These are phyloP conservation scores for Megaleporinus macrocephalus DNA, from an alignment of 2,113 vertebrate species.

Conservation along the genomic window DNA sequence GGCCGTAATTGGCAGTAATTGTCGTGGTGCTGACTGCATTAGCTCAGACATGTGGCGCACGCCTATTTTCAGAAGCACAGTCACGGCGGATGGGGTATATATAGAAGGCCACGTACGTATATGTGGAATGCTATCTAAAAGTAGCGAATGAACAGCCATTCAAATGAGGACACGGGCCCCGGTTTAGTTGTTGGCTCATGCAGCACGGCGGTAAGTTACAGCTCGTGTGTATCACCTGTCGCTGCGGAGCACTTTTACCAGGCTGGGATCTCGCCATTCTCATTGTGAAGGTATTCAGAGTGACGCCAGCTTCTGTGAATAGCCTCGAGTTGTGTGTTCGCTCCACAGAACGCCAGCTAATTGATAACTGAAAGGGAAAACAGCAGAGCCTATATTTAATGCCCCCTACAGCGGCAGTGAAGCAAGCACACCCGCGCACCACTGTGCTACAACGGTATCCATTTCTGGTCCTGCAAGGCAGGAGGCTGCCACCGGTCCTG, in stretches of 20 bases:
- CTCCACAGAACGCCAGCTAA: neutral
- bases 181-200: slow-evolving; percentile 26
- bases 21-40: slow-evolving; percentile 36
- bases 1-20: slow-evolving; percentile 36
- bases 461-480: no score
- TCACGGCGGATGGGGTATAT: slow-evolving; percentile 1
- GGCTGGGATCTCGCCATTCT: slow-evolving; percentile 7
- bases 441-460: no score
- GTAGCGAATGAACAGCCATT: slow-evolving; percentile 3
- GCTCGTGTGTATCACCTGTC: slow-evolving; percentile 39
- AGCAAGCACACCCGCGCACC: neutral
- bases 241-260: neutral
- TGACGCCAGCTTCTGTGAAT: slow-evolving; percentile 57
- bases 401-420: neutral
- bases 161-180: slow-evolving; percentile 34
- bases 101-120: slow-evolving; percentile 39
- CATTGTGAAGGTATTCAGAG: slow-evolving; percentile 27
- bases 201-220: slow-evolving; percentile 24
- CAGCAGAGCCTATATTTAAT: neutral
- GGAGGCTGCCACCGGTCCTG: no score
- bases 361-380: slow-evolving; percentile 4
- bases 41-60: slow-evolving; percentile 38
- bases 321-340: slow-evolving; percentile 37
- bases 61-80: neutral
- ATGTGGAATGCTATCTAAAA: slow-evolving; percentile 43